Evolutionary conservation across 2,888 invertebrate species (phyloP).

Genomic region (Agrilus cyanescens): DNA sequence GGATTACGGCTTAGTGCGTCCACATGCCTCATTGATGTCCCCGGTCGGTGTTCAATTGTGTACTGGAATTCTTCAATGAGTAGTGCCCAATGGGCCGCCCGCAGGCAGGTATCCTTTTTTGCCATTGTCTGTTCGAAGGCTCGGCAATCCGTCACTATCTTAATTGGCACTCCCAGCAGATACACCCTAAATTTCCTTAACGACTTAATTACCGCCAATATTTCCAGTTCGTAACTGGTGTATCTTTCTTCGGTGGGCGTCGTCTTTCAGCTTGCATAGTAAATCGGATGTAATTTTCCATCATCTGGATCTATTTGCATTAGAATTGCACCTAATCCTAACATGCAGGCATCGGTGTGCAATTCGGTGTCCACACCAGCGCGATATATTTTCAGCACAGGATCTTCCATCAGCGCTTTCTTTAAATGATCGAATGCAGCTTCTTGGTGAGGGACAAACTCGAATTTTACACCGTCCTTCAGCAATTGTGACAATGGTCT

Average conservation of each 20-base stretch:
- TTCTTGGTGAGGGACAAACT: too few relatives aligned
- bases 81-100: conserved; percentile 5
- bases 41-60: not conserved
- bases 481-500: too few relatives aligned
- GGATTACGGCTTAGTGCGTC: not conserved
- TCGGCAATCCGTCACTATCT: conserved; percentile 6
- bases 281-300: too few relatives aligned
- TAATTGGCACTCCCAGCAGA: conserved; percentile 4
- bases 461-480: too few relatives aligned
- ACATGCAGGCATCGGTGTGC: too few relatives aligned
- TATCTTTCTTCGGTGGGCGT: not conserved
- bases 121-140: conserved; percentile 1
- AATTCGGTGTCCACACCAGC: too few relatives aligned
- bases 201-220: conserved; percentile 4
- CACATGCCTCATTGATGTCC: not conserved
- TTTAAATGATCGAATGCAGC: too few relatives aligned
- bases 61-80: conserved; percentile 3
- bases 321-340: too few relatives aligned
- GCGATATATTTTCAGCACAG: too few relatives aligned
- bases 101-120: conserved; percentile 2
- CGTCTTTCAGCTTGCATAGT: conserved; percentile 3
- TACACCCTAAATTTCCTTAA: conserved; percentile 5
- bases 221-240: conserved; percentile 3
- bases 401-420: too few relatives aligned
- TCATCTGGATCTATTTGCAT: too few relatives aligned